phyloP scores from a whole-genome alignment of 2,797 vertebrate genomes.

The Arrhamphus sclerolepis region DNA sequence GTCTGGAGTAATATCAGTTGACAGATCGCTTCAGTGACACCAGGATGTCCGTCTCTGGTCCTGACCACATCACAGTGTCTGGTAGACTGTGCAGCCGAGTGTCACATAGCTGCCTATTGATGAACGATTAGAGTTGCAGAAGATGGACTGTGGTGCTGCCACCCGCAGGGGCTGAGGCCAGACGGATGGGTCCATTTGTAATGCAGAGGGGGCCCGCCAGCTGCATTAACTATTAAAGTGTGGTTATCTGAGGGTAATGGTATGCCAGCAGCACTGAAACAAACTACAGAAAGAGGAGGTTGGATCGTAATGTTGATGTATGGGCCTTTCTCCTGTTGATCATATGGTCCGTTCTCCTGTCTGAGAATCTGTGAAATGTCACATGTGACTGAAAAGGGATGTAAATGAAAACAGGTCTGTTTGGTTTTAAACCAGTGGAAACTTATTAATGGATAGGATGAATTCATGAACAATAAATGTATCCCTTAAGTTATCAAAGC shows the following conservation, averaged over 20 bases:
- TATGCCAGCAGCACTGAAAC: constrained; percentile 61
- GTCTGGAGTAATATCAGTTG: constrained; percentile 67
- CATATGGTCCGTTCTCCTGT: constrained; percentile 21
- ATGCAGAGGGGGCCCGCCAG: constrained; percentile 72
- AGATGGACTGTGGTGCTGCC: constrained; percentile 57
- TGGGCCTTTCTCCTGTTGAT: constrained; percentile 22
- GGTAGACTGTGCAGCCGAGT: constrained; percentile 62
- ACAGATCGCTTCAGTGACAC: constrained; percentile 66
- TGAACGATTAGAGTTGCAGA: constrained; percentile 73
- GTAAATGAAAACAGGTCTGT: constrained; percentile 16
- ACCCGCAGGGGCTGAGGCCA: constrained; percentile 64
- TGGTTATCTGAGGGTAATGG: constrained; percentile 77
- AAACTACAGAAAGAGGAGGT: constrained; percentile 45
- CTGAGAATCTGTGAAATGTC: constrained; percentile 45
- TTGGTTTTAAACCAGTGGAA: constrained; percentile 3
- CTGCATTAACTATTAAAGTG: constrained; percentile 83
- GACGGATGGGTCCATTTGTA: constrained; percentile 76
- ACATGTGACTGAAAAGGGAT: constrained; percentile 17
- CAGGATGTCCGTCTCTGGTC: constrained; percentile 72
- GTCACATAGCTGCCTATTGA: constrained; percentile 72
- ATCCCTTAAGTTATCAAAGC: not conserved
- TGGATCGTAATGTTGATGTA: constrained; percentile 60
- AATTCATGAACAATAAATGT: constrained; percentile 1
- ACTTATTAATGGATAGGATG: constrained; percentile 1
- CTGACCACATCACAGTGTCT: constrained; percentile 64